Evolutionary conservation across 2,888 invertebrate species (phyloP).

Genomic region (Dasysyrphus albostriatus): DNA sequence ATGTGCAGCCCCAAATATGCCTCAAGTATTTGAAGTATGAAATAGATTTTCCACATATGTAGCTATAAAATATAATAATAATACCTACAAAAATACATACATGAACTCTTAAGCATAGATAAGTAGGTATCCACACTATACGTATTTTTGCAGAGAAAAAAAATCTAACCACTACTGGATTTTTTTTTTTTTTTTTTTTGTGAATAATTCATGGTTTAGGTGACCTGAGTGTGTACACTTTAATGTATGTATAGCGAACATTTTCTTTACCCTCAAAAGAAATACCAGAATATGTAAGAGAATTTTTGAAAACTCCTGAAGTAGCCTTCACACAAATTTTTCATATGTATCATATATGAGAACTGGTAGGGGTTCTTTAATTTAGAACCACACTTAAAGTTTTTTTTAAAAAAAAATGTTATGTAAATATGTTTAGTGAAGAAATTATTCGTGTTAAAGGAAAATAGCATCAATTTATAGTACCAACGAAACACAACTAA

Average conservation of each 20-base stretch:
- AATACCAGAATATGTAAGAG: neutral
- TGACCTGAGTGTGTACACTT: slow-evolving; percentile 15
- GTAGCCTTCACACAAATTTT: slow-evolving; percentile 4
- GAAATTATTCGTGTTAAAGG: neutral
- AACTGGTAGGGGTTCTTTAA: neutral
- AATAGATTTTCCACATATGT: neutral
- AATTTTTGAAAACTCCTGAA: slow-evolving; percentile 12
- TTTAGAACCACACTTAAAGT: neutral
- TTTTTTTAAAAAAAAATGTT: neutral
- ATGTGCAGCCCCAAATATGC: slow-evolving; percentile 12
- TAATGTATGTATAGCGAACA: neutral
- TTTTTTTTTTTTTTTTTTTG: neutral
- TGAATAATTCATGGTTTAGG: slow-evolving; percentile 25
- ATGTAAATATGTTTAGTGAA: neutral
- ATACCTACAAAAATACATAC: too few relatives aligned
- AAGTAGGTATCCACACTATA: neutral
- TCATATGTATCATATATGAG: neutral
- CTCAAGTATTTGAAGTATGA: slow-evolving; percentile 3
- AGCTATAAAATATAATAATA: neutral
- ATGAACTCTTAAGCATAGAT: neutral
- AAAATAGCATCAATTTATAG: neutral
- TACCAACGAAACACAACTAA: too few relatives aligned
- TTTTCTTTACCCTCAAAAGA: slow-evolving; percentile 6
- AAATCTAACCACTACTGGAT: neutral
- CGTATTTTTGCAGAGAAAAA: neutral